Conservation (phyloP, 1,140 invertebrate species). For the Bombus vancouverensis region DNA sequence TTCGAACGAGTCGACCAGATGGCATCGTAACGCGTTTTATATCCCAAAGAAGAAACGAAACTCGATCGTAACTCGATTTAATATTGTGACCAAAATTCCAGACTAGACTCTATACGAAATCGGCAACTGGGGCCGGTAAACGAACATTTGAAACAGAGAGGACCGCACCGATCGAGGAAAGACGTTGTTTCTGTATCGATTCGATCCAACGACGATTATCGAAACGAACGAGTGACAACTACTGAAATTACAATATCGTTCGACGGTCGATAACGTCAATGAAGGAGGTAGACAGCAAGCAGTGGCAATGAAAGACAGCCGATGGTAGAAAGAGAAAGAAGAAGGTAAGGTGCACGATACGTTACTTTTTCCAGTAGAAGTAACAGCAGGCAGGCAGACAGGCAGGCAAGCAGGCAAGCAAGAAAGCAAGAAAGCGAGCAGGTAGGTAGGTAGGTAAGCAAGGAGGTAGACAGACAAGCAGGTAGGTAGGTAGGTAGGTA, state of each 20-base stretch:
- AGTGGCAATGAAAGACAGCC: neutral
- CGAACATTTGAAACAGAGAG: neutral
- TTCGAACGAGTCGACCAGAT: conserved; percentile 12
- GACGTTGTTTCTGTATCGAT: neutral
- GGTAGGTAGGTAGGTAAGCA: conserved; percentile 10
- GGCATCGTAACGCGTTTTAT: neutral
- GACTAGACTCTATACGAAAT: neutral
- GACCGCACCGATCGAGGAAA: too few species aligned
- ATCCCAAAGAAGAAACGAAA: neutral
- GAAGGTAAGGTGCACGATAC: neutral
- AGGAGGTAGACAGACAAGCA: neutral
- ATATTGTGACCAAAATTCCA: neutral
- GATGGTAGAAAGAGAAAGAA: neutral
- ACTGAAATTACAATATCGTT: neutral
- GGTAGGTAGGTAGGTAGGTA: conserved; percentile 10
- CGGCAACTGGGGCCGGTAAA: too few species aligned
- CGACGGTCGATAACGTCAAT: neutral
- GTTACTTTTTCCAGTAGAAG: conserved; percentile 29
- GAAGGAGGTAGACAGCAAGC: neutral
- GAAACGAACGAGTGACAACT: neutral
- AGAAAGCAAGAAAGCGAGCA: neutral
- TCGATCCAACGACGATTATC: neutral
- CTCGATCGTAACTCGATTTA: too few species aligned
- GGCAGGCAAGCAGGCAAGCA: neutral
- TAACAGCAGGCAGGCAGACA: conserved; percentile 40